phyloP scores from a whole-genome alignment of 2,113 vertebrate genomes.

The Mormyrus lacerda region DNA sequence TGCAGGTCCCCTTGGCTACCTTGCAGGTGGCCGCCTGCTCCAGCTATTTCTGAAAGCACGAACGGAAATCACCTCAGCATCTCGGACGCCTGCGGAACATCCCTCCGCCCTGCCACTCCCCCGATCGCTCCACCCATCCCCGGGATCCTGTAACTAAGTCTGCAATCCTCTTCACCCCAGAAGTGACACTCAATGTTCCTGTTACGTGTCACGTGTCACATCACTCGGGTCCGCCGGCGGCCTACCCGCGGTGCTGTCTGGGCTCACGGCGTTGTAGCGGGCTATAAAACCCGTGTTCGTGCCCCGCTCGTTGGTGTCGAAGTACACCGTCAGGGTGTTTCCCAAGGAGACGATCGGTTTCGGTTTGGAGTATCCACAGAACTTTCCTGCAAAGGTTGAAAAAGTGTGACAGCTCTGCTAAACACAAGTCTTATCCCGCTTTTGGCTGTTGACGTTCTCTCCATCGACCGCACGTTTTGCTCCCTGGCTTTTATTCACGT shows the following conservation, averaged over 20 bases:
- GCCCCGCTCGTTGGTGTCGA: constrained; percentile 53
- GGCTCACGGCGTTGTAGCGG: constrained; percentile 52
- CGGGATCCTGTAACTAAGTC: background rate
- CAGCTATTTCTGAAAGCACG: constrained; percentile 29
- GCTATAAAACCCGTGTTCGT: constrained; percentile 61
- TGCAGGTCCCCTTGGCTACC: constrained; percentile 21
- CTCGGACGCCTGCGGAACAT: background rate
- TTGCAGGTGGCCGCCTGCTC: constrained; percentile 29
- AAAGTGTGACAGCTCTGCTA: background rate
- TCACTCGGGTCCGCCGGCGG: background rate
- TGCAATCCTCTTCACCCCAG: background rate
- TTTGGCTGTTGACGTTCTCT: background rate
- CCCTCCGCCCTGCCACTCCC: background rate
- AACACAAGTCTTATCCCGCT: background rate
- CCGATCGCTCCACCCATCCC: background rate
- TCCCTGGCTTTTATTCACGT: background rate
- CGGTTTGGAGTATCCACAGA: constrained; percentile 54
- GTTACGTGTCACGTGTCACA: background rate
- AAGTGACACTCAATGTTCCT: background rate
- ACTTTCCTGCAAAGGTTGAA: constrained; percentile 49
- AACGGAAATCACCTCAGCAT: background rate
- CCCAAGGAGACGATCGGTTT: constrained; percentile 52
- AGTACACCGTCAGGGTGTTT: constrained; percentile 54
- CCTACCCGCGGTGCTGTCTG: constrained; percentile 47
- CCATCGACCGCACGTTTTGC: background rate